Evolutionary conservation across 2,888 invertebrate species (phyloP).

Genomic region (Fragum whitleyi): DNA sequence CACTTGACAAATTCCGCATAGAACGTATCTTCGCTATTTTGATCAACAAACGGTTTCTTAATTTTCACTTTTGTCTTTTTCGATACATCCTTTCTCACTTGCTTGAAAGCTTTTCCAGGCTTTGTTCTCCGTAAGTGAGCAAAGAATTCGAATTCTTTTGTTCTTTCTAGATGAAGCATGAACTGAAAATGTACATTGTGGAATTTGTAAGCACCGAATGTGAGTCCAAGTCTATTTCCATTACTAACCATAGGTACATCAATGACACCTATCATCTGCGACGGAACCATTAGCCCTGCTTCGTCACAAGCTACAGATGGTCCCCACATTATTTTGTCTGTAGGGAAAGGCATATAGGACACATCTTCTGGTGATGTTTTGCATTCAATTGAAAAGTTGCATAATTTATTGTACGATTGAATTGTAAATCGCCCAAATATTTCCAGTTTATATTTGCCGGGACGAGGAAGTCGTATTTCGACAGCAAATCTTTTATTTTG

Average conservation of each 20-base stretch:
- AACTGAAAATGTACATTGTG: constrained; percentile 12
- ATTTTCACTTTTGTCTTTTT: neutral
- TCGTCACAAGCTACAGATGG: constrained; percentile 45
- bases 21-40: constrained; percentile 20
- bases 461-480: constrained; percentile 53
- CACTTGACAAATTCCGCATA: constrained; percentile 23
- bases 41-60: constrained; percentile 11
- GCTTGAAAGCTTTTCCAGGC: neutral
- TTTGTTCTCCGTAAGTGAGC: constrained; percentile 27
- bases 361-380: constrained; percentile 14
- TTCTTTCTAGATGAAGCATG: constrained; percentile 38
- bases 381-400: constrained; percentile 35
- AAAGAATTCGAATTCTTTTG: constrained; percentile 34
- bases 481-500: constrained; percentile 49
- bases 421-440: constrained; percentile 42
- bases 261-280: constrained; percentile 43
- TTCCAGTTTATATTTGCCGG: constrained; percentile 49
- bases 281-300: constrained; percentile 48
- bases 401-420: constrained; percentile 24
- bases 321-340: constrained; percentile 54
- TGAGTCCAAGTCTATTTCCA: neutral
- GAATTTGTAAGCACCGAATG: neutral
- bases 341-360: constrained; percentile 32
- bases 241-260: neutral
- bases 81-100: neutral